Base-by-base conservation (phyloP, 1,140 invertebrate species). In the Trachymyrmex septentrionalis region DNA sequence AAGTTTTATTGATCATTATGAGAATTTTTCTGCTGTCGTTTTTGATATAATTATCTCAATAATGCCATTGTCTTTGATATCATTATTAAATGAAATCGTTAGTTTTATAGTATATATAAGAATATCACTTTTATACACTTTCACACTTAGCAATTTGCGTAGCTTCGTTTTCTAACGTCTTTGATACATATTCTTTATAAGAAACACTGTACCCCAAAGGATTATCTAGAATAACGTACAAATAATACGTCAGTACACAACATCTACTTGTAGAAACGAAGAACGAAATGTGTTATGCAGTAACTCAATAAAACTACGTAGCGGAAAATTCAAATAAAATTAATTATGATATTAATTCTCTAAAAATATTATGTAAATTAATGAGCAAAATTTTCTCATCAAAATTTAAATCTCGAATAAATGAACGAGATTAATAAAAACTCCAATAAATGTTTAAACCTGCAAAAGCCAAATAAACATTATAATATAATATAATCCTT, bases 351-450 rank as follows among this genome's bases (percentile, higher is more conserved):
- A 64, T 53, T 69, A 53, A 72, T 19, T 27, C 14, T 69, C 34
- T 38, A 67, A 27, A 50, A 57, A 34, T 38, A 19, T 59, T 57
- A 34, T 38, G 6, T 2, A 76, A 59, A 59, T 38, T 38, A 34
- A 12, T 53, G 6, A 21, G 12, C 19, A 12, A 72, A 30, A n/a
- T 55, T 72, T 53, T 12, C 14, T 27, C 38, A 44, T 44, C 38
- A 53, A 53, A 19, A 24, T 72, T 72, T 72, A 72, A 55, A 55
- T n/a, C 19, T 34, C 27, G 7, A 57, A 34, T 21, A 57, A 73
- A 75, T 55, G 16, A 73, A 55, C 19, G 10, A 27, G 10, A 73
- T 72, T 50, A 53, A 72, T 72, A 55, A 72, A 72, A 72, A 10
- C 16, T 53, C n/a, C 19, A 21, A 55, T 30, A 30, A 72, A 72